phyloP scores from a whole-genome alignment of 2,888 invertebrate genomes.

The Notodonta dromedarius region DNA sequence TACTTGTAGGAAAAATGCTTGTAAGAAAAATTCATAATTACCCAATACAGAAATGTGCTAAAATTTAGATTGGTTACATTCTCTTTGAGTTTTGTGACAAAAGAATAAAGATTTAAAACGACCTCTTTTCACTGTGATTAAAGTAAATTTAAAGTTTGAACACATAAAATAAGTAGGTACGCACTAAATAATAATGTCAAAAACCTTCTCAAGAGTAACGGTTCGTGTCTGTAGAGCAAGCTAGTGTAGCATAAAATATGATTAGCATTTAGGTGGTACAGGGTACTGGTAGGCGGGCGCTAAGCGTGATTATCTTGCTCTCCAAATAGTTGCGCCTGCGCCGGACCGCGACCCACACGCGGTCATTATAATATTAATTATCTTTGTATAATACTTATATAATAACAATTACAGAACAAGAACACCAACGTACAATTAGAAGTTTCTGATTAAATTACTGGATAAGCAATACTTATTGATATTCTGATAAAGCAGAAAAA shows the following conservation, averaged over 20 bases:
- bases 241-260: slow-evolving; percentile 40
- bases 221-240: slow-evolving; percentile 24
- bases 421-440: slow-evolving; percentile 10
- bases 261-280: slow-evolving; percentile 26
- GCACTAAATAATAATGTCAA: no score
- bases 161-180: no score
- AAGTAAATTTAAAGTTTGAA: no score
- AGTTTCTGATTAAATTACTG: not conserved
- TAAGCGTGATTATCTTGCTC: slow-evolving; percentile 28
- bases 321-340: slow-evolving; percentile 20
- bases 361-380: slow-evolving; percentile 31
- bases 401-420: slow-evolving; percentile 15
- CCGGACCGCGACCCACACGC: slow-evolving; percentile 31
- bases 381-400: slow-evolving; percentile 12
- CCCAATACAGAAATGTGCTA: no score
- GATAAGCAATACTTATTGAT: not conserved
- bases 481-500: not conserved
- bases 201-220: slow-evolving; percentile 26
- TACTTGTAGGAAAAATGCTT: no score
- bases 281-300: slow-evolving; percentile 39
- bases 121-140: no score
- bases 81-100: no score
- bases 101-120: no score
- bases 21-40: no score
- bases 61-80: no score